These are phyloP conservation scores for Hoplostethus atlanticus DNA, from an alignment of 2,797 vertebrate species.

Conservation along the genomic window DNA sequence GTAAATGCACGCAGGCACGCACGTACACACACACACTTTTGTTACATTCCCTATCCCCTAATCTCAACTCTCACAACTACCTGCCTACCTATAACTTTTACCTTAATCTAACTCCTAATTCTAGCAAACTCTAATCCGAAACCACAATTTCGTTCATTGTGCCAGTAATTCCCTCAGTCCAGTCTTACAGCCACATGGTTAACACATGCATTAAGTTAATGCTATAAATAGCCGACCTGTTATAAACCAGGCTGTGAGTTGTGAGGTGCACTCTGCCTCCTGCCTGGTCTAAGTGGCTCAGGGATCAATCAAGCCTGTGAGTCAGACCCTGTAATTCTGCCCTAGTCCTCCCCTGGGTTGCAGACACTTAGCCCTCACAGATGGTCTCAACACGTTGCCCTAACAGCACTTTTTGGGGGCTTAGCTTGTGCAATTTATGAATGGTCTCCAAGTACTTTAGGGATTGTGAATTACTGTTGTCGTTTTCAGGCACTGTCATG, in stretches of 20 bases:
- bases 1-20: conserved; percentile 13
- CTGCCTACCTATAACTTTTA: no score
- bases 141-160: not conserved
- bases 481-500: not conserved
- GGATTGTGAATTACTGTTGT: not conserved
- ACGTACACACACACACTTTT: conserved; percentile 15
- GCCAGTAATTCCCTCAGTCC: not conserved
- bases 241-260: conserved; percentile 27
- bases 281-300: conserved; percentile 49
- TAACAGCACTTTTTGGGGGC: conserved; percentile 54
- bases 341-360: conserved; percentile 25
- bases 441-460: conserved; percentile 1
- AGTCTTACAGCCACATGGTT: not conserved
- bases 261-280: conserved; percentile 23
- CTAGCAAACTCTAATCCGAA: not conserved
- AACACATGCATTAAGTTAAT: conserved; percentile 8
- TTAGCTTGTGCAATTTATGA: conserved; percentile 61
- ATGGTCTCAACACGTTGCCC: conserved; percentile 51
- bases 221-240: conserved; percentile 19
- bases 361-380: conserved; percentile 59
- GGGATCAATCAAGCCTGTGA: conserved; percentile 57
- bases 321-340: conserved; percentile 22
- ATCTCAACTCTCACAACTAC: not conserved
- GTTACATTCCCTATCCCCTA: not conserved
- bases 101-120: not conserved